These are phyloP conservation scores for Meda fulgida DNA, from an alignment of 2,797 vertebrate species.

Conservation along the genomic window DNA sequence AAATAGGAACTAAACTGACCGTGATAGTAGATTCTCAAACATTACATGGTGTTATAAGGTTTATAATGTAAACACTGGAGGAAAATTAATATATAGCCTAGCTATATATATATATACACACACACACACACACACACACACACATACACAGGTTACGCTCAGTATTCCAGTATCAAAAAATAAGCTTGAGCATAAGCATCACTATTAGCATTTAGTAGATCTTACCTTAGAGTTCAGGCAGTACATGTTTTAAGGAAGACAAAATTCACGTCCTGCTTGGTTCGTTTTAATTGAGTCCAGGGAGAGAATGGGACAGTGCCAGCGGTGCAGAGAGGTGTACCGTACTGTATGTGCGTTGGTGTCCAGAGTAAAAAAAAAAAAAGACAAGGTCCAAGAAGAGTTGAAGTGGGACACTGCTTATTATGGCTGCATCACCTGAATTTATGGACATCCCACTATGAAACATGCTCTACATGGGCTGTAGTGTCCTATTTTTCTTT, in stretches of 20 bases:
- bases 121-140: too few relatives aligned
- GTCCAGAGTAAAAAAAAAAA: constrained; percentile 11
- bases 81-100: not conserved
- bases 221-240: constrained; percentile 53
- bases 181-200: not conserved
- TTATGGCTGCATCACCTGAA: constrained; percentile 65
- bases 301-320: constrained; percentile 10
- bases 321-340: constrained; percentile 15
- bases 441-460: constrained; percentile 71
- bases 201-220: not conserved
- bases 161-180: not conserved
- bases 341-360: not conserved
- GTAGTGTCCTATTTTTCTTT: constrained; percentile 69
- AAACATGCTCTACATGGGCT: constrained; percentile 66
- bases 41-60: not conserved
- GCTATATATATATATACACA: not conserved
- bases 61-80: not conserved
- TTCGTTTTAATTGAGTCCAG: constrained; percentile 11
- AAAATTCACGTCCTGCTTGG: constrained; percentile 26
- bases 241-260: constrained; percentile 47
- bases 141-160: not conserved
- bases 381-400: constrained; percentile 33
- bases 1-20: not conserved
- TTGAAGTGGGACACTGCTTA: constrained; percentile 56
- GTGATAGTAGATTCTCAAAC: not conserved